Conservation (phyloP, 2,888 invertebrate genomes). For the Eumerus sabulonum region DNA sequence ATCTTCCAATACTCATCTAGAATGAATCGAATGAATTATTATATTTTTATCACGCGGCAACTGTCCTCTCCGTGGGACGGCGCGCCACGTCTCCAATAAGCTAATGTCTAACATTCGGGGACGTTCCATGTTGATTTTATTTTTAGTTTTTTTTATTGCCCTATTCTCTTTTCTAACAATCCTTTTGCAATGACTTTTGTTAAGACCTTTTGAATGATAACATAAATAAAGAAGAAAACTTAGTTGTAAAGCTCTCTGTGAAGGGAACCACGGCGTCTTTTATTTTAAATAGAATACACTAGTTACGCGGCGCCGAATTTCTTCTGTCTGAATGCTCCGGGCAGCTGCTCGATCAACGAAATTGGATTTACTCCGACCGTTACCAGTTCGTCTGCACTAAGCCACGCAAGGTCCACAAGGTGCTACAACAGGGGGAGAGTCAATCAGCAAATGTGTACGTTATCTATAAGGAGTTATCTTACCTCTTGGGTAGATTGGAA, state of each 20-base stretch:
- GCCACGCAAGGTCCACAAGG: constrained; percentile 85
- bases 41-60: constrained; percentile 1
- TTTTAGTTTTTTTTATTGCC: constrained; percentile 26
- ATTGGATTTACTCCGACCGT: constrained; percentile 87
- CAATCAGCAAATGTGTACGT: not conserved
- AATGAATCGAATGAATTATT: too few species aligned
- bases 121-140: constrained; percentile 21
- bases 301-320: constrained; percentile 81
- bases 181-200: constrained; percentile 50
- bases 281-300: not conserved
- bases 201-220: constrained; percentile 24
- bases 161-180: constrained; percentile 31
- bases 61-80: not conserved
- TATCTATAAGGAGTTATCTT: not conserved
- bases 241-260: constrained; percentile 7
- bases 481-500: constrained; percentile 74
- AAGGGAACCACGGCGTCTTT: not conserved
- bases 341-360: constrained; percentile 85
- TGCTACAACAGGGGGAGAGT: constrained; percentile 82
- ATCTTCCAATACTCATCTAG: constrained; percentile 74
- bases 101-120: constrained; percentile 57
- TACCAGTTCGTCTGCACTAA: constrained; percentile 86
- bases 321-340: constrained; percentile 84
- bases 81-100: constrained; percentile 16
- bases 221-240: constrained; percentile 28